Percentiles rank a stretch among this genome's conserved stretches.
phyloP scores from a whole-genome alignment of 1,140 invertebrate species.

The Drosophila aff. region DNA sequence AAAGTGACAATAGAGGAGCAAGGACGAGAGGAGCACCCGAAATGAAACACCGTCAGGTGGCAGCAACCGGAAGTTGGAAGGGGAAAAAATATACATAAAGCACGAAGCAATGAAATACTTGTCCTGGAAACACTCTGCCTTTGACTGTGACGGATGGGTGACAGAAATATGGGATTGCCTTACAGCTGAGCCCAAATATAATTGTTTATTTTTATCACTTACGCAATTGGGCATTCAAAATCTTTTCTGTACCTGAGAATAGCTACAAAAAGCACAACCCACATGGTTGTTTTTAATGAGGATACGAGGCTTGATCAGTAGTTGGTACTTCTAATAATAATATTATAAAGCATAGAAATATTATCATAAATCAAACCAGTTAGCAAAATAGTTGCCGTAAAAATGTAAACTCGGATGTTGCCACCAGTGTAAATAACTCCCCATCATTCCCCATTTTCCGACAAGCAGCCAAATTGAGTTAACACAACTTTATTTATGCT shows the following conservation, averaged over 20 bases:
- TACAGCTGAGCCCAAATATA: conserved; percentile 12
- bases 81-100: too few relatives aligned
- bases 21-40: too few relatives aligned
- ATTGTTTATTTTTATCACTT: conserved; percentile 9
- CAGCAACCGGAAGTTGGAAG: neutral
- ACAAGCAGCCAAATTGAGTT: too few relatives aligned
- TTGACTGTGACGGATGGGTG: conserved; percentile 17
- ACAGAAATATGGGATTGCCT: too few relatives aligned
- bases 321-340: too few relatives aligned
- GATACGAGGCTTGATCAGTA: neutral
- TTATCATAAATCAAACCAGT: too few relatives aligned
- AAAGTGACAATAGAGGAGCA: neutral
- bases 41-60: conserved; percentile 34
- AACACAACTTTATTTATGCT: neutral
- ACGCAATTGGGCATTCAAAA: neutral
- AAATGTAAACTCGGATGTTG: too few relatives aligned
- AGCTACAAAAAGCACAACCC: fast-evolving
- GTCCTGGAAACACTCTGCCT: conserved; percentile 13
- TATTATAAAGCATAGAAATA: too few relatives aligned
- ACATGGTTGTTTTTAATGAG: neutral
- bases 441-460: too few relatives aligned
- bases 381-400: too few relatives aligned
- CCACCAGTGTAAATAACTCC: too few relatives aligned
- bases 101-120: neutral
- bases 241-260: neutral